Evolutionary conservation across 2,888 invertebrate genomes (phyloP), one percentile per base, ranked within the genome.

Genomic region (Hemaris fuciformis): DNA sequence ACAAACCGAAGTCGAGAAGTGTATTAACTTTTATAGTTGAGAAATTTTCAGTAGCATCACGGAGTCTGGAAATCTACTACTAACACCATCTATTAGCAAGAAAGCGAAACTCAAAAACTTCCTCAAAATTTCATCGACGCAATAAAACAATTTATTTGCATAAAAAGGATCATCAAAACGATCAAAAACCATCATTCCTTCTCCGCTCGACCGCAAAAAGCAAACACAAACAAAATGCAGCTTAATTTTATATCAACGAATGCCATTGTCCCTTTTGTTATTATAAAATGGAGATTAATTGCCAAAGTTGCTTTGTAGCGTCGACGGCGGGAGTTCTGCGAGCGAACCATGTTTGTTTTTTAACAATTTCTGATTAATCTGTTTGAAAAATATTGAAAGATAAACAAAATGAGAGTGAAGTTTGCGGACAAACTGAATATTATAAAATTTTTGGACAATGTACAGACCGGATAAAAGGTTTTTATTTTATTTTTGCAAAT

Each of bases 401-500:
- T 75, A 70, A 76, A 80, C 75, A 77, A 75, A 73, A 73, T 70
- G 62, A 71, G 65, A 68, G 3, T n/a, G 69, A 70, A 68, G 71
- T 75, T 68, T 57, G 70, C 31, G 18, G 31, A 7, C 15, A 23
- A 48, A 27, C 25, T 25, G 48, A 27, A 27, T 7, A 27, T 15
- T 15, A 15, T 31, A 18, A 18, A 27, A 8, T 15, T 53, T 53
- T 53, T 53, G 15, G 10, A 31, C 10, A 15, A 18, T 13, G 13
- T 13, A 1, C 34, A 34, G 13, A 3, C 1, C n/a, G 2, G 3
- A 13, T n/a, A 5, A 13, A 1, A 38, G n/a, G 34, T 10, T 38
- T 13, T 10, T 13, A n/a, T 2, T 13, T 13, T n/a, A n/a, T n/a
- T 38, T 13, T 13, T 13, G 1, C 0, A 38, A 38, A 13, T 2